These are phyloP conservation scores for Cancer borealis DNA, from an alignment of 2,888 invertebrate genomes.

Conservation along the genomic window DNA sequence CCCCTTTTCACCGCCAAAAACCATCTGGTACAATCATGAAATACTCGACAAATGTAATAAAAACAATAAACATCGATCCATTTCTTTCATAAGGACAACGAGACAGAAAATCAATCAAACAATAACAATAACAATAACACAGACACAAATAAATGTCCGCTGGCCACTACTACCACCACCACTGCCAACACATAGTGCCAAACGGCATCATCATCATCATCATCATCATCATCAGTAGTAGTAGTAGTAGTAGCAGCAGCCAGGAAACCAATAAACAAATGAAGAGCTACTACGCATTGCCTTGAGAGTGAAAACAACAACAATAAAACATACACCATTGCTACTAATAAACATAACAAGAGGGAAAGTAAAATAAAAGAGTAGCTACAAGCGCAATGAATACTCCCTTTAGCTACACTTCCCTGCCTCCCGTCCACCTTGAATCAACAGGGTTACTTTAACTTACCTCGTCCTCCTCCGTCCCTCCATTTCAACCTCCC, in stretches of 20 bases:
- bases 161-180: not conserved
- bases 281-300: not conserved
- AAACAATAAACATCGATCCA: not conserved
- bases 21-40: not conserved
- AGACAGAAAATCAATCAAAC: not conserved
- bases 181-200: not conserved
- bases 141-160: slow-evolving; percentile 21
- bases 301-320: not conserved
- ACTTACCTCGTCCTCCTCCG: not conserved
- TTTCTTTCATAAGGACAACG: not conserved
- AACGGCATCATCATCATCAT: not conserved
- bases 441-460: slow-evolving; percentile 31
- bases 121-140: not conserved
- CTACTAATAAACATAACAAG: not conserved
- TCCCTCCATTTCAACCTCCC: not conserved
- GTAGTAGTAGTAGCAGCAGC: not conserved
- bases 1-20: not conserved
- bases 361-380: not conserved
- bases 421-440: not conserved
- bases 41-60: not conserved
- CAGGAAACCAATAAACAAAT: not conserved
- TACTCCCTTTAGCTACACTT: not conserved
- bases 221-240: too few relatives aligned
- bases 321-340: not conserved
- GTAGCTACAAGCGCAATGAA: not conserved